A percentile compares a stretch with the other conserved stretches of the same genome.
Evolutionary conservation across 2,888 invertebrate species (phyloP).

Genomic region (Scaptomyza flava): DNA sequence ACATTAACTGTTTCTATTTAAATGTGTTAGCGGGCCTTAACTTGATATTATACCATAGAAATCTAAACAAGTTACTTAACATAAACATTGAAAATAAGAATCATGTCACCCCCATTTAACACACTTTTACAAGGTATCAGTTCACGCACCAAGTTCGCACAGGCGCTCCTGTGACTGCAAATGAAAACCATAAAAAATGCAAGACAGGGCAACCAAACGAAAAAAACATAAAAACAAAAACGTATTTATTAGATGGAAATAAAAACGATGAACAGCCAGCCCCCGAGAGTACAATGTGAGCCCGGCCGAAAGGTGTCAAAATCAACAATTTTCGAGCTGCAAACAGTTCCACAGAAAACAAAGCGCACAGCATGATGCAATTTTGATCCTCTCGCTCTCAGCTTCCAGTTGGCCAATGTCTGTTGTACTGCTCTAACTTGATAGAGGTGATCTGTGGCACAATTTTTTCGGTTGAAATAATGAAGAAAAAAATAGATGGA

Average conservation of each 20-base stretch:
- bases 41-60: no score
- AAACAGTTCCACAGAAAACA: conserved; percentile 75
- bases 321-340: conserved; percentile 80
- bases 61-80: background rate
- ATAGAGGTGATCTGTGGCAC: conserved; percentile 18
- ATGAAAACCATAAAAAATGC: conserved; percentile 76
- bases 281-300: conserved; percentile 56
- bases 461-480: conserved; percentile 54
- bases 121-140: conserved; percentile 33
- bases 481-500: conserved; percentile 23
- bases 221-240: conserved; percentile 48
- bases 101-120: background rate
- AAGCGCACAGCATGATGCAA: conserved; percentile 80
- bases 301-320: conserved; percentile 81
- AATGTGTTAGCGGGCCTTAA: background rate
- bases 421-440: conserved; percentile 15
- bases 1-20: background rate
- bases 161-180: conserved; percentile 47
- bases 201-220: conserved; percentile 45
- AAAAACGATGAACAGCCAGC: conserved; percentile 58
- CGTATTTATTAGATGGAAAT: conserved; percentile 76
- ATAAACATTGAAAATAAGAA: background rate
- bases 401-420: conserved; percentile 1
- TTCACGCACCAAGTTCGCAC: conserved; percentile 44
- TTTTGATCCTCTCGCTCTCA: conserved; percentile 43